These are phyloP conservation scores for Anthrax anthrax DNA, from an alignment of 2,888 invertebrate species.

Conservation along the genomic window DNA sequence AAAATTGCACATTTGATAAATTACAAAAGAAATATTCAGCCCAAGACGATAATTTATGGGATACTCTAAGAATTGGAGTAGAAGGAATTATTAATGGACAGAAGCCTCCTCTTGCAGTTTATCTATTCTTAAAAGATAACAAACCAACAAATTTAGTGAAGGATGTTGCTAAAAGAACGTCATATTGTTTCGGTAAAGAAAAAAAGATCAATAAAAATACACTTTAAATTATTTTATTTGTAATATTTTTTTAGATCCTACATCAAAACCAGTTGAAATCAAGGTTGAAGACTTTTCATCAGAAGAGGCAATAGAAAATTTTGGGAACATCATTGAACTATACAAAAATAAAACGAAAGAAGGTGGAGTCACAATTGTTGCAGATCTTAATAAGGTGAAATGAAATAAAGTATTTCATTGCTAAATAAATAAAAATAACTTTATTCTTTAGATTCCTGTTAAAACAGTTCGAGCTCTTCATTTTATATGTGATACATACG, in stretches of 20 bases:
- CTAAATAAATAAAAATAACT: not conserved
- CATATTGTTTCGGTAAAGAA: slow-evolving; percentile 23
- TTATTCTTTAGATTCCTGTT: slow-evolving; percentile 20
- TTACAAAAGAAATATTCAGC: slow-evolving; percentile 13
- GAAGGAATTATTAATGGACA: slow-evolving; percentile 21
- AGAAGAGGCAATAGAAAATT: slow-evolving; percentile 16
- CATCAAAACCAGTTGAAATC: slow-evolving; percentile 13
- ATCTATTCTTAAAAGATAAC: slow-evolving; percentile 18
- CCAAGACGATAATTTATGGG: slow-evolving; percentile 19
- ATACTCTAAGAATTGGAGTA: slow-evolving; percentile 15
- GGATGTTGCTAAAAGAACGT: slow-evolving; percentile 19
- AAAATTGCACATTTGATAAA: slow-evolving; percentile 17
- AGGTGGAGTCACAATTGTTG: slow-evolving; percentile 24
- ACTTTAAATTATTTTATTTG: not conserved
- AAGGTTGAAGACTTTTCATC: slow-evolving; percentile 17
- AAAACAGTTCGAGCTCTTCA: slow-evolving; percentile 37
- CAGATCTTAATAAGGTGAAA: slow-evolving; percentile 24
- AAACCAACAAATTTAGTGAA: slow-evolving; percentile 14
- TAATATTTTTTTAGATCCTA: slow-evolving; percentile 12
- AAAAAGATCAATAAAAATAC: not conserved
- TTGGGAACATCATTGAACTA: slow-evolving; percentile 23
- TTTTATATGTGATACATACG: slow-evolving; percentile 40
- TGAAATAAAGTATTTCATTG: not conserved
- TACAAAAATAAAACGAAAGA: slow-evolving; percentile 20
- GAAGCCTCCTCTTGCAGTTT: slow-evolving; percentile 18